These are phyloP conservation scores for Poecilus cupreus DNA, from an alignment of 2,888 invertebrate genomes.

Conservation along the genomic window DNA sequence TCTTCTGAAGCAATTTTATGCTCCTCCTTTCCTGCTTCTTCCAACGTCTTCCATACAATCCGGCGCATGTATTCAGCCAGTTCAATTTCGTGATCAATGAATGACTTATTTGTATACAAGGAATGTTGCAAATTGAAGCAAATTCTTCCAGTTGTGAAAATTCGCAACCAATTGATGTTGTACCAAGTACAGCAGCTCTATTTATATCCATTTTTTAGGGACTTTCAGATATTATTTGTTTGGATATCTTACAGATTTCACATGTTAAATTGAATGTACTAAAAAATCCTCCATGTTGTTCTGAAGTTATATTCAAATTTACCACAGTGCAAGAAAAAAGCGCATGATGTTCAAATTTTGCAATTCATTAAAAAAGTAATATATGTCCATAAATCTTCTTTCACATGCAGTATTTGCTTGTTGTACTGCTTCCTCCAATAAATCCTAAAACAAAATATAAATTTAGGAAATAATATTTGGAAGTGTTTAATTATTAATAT, in stretches of 20 bases:
- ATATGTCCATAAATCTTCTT: neutral
- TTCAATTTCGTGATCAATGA: neutral
- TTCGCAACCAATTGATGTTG: conserved; percentile 52
- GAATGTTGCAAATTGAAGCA: neutral
- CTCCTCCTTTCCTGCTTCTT: no score
- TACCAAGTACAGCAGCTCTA: conserved; percentile 42
- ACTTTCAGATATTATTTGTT: neutral
- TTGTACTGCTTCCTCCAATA: neutral
- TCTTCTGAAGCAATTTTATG: no score
- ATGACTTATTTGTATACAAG: conserved; percentile 16
- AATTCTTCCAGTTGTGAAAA: conserved; percentile 43
- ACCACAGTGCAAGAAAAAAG: conserved; percentile 13
- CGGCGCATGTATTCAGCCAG: conserved; percentile 4
- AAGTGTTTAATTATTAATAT: no score
- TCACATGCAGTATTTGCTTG: neutral
- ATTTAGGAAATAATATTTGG: no score
- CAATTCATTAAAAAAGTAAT: conserved; percentile 27
- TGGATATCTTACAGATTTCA: neutral
- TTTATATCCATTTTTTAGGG: conserved; percentile 29
- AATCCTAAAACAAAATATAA: neutral
- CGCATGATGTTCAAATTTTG: conserved; percentile 12
- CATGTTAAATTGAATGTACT: conserved; percentile 9
- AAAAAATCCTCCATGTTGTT: neutral
- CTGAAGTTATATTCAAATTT: conserved; percentile 8
- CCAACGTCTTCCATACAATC: no score